Conservation (phyloP, 2,888 invertebrate species). For the Eumerus sabulonum region DNA sequence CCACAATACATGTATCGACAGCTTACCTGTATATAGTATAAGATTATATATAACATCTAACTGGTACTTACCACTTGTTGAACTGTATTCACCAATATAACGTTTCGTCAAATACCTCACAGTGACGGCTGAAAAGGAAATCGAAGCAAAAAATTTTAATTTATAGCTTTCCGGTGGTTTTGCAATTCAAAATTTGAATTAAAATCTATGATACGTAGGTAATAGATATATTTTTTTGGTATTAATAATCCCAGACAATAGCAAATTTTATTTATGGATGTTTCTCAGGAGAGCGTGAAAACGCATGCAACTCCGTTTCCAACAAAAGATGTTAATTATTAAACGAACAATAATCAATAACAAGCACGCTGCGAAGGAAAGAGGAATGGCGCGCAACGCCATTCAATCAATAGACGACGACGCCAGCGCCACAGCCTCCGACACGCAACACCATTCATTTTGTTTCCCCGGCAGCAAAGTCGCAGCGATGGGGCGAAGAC, state of each 20-base stretch:
- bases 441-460: constrained; percentile 65
- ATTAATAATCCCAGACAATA: too few relatives aligned
- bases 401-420: constrained; percentile 38
- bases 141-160: constrained; percentile 24
- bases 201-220: too few relatives aligned
- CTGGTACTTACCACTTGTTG: constrained; percentile 85
- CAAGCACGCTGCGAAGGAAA: too few relatives aligned
- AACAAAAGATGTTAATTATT: constrained; percentile 66
- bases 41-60: too few relatives aligned
- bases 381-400: constrained; percentile 33
- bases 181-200: too few relatives aligned
- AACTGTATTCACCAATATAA: constrained; percentile 90
- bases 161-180: too few relatives aligned
- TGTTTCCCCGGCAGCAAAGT: constrained; percentile 41
- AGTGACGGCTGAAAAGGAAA: constrained; percentile 85
- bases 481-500: constrained; percentile 28
- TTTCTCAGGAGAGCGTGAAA: not conserved
- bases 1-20: too few relatives aligned
- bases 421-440: constrained; percentile 42
- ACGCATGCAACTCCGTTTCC: constrained; percentile 9
- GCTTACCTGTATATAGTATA: too few relatives aligned
- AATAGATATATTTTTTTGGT: too few relatives aligned
- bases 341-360: constrained; percentile 54
- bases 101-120: constrained; percentile 89
- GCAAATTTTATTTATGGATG: too few relatives aligned